Evolutionary conservation across 2,113 vertebrate genomes (phyloP).

Genomic region (Apaloderma vittatum): DNA sequence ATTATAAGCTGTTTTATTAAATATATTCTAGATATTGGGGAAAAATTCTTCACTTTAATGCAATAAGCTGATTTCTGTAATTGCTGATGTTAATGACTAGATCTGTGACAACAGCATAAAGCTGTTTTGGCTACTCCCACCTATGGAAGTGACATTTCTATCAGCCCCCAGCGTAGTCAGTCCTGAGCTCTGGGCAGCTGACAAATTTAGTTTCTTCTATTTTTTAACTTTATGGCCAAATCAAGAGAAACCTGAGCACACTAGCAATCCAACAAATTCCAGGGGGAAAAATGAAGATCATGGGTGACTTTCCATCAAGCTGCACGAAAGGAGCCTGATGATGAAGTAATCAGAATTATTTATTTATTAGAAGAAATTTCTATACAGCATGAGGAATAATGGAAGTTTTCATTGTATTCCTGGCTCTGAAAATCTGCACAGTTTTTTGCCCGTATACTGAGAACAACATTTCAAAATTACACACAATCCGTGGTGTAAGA

Average conservation of each 20-base stretch:
- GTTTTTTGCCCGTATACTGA: background rate
- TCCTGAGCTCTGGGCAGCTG: background rate
- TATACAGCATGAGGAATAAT: background rate
- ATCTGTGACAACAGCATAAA: background rate
- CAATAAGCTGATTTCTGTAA: background rate
- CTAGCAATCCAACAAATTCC: background rate
- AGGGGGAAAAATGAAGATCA: background rate
- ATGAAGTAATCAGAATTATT: background rate
- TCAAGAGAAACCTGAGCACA: background rate
- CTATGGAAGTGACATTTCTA: background rate
- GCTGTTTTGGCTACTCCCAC: background rate
- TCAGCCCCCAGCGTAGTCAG: background rate
- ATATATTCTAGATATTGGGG: background rate
- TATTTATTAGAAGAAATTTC: background rate
- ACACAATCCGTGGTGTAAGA: background rate
- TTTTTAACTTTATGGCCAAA: background rate
- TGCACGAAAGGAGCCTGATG: background rate
- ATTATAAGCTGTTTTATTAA: background rate
- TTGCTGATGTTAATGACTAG: background rate
- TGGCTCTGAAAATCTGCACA: background rate
- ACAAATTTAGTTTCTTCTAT: background rate
- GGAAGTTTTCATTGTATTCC: background rate
- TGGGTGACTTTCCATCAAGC: background rate
- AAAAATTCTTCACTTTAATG: background rate
- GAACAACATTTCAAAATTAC: background rate